Base-by-base conservation (phyloP, 2,113 vertebrate species). In the Struthio camelus region DNA sequence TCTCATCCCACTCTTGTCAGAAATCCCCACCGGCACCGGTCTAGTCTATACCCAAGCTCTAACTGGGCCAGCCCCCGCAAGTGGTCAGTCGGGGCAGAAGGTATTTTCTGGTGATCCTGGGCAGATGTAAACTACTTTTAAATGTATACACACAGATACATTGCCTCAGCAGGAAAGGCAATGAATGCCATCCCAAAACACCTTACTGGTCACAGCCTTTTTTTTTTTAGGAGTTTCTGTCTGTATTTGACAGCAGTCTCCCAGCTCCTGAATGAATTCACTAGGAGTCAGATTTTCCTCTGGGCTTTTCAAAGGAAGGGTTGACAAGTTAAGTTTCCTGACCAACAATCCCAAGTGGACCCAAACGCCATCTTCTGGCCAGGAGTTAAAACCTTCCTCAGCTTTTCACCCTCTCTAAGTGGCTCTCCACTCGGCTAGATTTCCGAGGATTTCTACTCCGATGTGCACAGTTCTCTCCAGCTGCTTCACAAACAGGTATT, bases 71-170 rank as follows among this genome's bases (percentile, higher is more conserved):
- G 24, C 10, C 51, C 56, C 23, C 24, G 30, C 14, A 76, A 40
- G 38, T 15, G 20, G 62, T 88, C 13, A 71, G 23, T 5, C 10
- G 66, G 18, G 34, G 32, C 32, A 44, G 19, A 65, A 22, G 42
- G 11, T 7, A 73, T 87, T 83, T 58, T 65, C 6, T 24, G 36
- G 24, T 4, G 8, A 30, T 51, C 34, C 1, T 14, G 4, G 24
- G 30, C 25, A 90, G 27, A 64, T 15, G 7, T 25, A 8, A 82
- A 32, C 56, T 34, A 34, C 10, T 67, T 79, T 66, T 36, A 71
- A 50, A 53, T 0, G 1, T 4, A 3, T 6, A 18, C 12, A 18
- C 5, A 6, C 23, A 50, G 42, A 34, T 28, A n/a, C 12, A 64
- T 30, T 72, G 4, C 6, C 22, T 59, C 61, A 59, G 23, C 27